A percentile compares a stretch with the other conserved stretches of the same genome.
These are phyloP conservation scores for Salminus brasiliensis DNA, from an alignment of 2,113 vertebrate species.

Conservation along the genomic window DNA sequence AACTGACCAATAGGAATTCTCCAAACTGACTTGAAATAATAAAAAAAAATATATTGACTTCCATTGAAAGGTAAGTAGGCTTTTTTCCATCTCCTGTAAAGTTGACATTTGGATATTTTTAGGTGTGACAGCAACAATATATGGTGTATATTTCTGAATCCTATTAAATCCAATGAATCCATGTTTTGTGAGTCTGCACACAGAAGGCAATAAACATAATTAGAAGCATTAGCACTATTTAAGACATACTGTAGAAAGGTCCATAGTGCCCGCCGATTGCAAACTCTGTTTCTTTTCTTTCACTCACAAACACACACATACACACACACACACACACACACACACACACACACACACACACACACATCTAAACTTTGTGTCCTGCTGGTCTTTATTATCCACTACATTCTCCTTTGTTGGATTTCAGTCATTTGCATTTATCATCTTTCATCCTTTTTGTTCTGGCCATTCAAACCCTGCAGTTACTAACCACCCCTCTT, in stretches of 20 bases:
- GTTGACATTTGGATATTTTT: too few relatives aligned
- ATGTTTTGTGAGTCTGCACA: too few relatives aligned
- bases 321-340: constrained; percentile 13
- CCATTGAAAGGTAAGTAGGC: too few relatives aligned
- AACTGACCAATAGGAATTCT: too few relatives aligned
- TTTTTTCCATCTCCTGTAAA: too few relatives aligned
- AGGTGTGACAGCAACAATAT: too few relatives aligned
- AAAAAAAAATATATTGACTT: too few relatives aligned
- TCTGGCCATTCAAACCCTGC: constrained; percentile 44
- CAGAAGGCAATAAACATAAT: too few relatives aligned
- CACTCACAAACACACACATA: too few relatives aligned
- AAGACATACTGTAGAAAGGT: neutral
- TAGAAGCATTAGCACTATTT: neutral
- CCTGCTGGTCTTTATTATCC: constrained; percentile 50
- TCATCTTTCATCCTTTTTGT: constrained; percentile 39
- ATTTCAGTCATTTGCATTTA: constrained; percentile 38
- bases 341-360: constrained; percentile 39
- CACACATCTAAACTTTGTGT: constrained; percentile 28
- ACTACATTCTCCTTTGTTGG: constrained; percentile 3
- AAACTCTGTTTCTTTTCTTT: neutral
- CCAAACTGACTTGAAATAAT: too few relatives aligned
- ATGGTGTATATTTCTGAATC: too few relatives aligned
- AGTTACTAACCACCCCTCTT: constrained; percentile 45
- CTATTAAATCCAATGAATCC: too few relatives aligned
- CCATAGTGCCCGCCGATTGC: neutral